phyloP scores from a whole-genome alignment of 2,113 vertebrate genomes.

The Natator depressus region DNA sequence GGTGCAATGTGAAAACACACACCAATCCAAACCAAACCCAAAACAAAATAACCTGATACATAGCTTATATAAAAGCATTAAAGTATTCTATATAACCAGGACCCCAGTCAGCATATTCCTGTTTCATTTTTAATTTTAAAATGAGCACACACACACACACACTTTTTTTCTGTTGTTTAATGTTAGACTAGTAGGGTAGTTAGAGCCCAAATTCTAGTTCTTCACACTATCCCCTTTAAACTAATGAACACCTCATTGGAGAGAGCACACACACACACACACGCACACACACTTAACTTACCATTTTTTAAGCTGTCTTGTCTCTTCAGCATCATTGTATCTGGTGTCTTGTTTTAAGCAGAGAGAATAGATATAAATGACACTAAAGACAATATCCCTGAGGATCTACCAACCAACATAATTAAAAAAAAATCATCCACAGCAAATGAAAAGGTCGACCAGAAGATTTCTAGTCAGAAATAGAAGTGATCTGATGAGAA shows the following conservation, averaged over 20 bases:
- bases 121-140: neutral
- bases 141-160: too few relatives aligned
- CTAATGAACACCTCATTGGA: neutral
- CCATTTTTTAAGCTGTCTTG: constrained; percentile 66
- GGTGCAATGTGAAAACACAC: neutral
- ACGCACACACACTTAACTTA: constrained; percentile 63
- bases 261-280: constrained; percentile 45
- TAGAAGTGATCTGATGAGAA: constrained; percentile 63
- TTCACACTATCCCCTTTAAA: constrained; percentile 1
- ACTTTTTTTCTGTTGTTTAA: neutral
- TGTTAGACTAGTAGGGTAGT: neutral
- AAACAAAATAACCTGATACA: neutral
- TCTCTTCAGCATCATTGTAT: constrained; percentile 18
- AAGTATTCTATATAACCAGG: neutral
- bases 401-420: constrained; percentile 48
- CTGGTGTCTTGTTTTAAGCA: neutral
- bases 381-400: neutral
- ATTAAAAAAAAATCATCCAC: constrained; percentile 52
- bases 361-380: too few relatives aligned
- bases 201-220: neutral
- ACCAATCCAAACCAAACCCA: neutral
- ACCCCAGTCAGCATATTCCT: neutral
- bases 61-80: neutral
- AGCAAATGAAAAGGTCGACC: constrained; percentile 62
- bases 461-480: constrained; percentile 63